phyloP scores from a whole-genome alignment of 2,113 vertebrate genomes.

The Caranx ignobilis region DNA sequence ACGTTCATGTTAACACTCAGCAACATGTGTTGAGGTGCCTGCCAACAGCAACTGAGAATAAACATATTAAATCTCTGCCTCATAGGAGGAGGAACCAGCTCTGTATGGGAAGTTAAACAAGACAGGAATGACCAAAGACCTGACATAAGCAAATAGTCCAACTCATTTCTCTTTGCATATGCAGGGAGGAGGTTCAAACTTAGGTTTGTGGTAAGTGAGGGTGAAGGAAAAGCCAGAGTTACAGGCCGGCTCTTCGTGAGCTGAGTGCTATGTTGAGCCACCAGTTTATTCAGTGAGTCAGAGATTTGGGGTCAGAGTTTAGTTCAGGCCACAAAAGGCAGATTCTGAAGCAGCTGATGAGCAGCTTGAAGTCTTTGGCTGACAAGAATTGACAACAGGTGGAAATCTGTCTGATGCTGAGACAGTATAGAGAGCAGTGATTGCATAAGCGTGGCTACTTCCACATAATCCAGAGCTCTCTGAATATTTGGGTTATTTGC shows the following conservation, averaged over 20 bases:
- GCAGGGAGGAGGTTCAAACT: background rate
- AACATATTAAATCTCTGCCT: constrained; percentile 49
- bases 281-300: constrained; percentile 5
- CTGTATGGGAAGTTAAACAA: constrained; percentile 33
- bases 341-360: constrained; percentile 9
- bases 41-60: constrained; percentile 38
- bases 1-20: constrained; percentile 18
- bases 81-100: constrained; percentile 11
- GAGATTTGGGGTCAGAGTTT: constrained; percentile 3
- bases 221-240: background rate
- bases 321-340: background rate
- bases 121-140: background rate
- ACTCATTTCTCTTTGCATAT: background rate
- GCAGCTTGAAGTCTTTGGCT: background rate
- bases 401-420: background rate
- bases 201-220: background rate
- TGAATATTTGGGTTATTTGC: no score
- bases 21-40: background rate
- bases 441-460: background rate
- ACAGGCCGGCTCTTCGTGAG: background rate
- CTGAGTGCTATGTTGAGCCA: background rate
- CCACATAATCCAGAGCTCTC: background rate
- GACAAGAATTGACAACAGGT: background rate
- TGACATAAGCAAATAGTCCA: background rate
- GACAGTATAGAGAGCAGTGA: background rate